These are phyloP conservation scores for Synergus japonicus DNA, from an alignment of 2,888 invertebrate genomes.

Conservation along the genomic window DNA sequence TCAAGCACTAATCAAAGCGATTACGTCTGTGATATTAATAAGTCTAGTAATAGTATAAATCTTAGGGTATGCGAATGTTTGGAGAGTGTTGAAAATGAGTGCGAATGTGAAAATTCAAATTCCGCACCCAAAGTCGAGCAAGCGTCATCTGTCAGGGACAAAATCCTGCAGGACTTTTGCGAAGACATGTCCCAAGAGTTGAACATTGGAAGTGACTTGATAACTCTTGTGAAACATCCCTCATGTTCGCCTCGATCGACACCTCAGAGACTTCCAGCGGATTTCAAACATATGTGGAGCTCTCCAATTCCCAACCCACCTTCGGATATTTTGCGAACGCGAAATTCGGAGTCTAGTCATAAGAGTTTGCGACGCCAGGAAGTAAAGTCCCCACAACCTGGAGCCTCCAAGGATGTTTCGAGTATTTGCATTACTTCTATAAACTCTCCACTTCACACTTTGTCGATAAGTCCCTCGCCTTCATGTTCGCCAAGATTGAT, in stretches of 20 bases:
- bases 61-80: conserved; percentile 67
- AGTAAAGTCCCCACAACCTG: conserved; percentile 70
- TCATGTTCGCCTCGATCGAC: conserved; percentile 74
- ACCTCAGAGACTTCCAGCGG: conserved; percentile 73
- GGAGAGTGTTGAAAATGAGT: conserved; percentile 61
- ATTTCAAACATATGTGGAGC: conserved; percentile 68
- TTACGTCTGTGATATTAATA: conserved; percentile 72
- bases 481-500: conserved; percentile 72
- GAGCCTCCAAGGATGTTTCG: conserved; percentile 67
- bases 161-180: conserved; percentile 75
- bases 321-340: conserved; percentile 72
- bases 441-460: conserved; percentile 70
- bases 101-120: conserved; percentile 63
- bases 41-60: conserved; percentile 64
- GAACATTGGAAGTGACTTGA: conserved; percentile 73
- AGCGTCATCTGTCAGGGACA: conserved; percentile 74
- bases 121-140: conserved; percentile 57
- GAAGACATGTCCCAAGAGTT: conserved; percentile 74
- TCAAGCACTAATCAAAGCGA: conserved; percentile 71
- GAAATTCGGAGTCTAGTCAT: conserved; percentile 75
- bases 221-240: conserved; percentile 74
- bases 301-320: conserved; percentile 71
- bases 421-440: conserved; percentile 65
- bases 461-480: conserved; percentile 72
- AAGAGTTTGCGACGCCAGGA: conserved; percentile 55